phyloP scores from a whole-genome alignment of 2,797 vertebrate genomes.

The Balearica regulorum region DNA sequence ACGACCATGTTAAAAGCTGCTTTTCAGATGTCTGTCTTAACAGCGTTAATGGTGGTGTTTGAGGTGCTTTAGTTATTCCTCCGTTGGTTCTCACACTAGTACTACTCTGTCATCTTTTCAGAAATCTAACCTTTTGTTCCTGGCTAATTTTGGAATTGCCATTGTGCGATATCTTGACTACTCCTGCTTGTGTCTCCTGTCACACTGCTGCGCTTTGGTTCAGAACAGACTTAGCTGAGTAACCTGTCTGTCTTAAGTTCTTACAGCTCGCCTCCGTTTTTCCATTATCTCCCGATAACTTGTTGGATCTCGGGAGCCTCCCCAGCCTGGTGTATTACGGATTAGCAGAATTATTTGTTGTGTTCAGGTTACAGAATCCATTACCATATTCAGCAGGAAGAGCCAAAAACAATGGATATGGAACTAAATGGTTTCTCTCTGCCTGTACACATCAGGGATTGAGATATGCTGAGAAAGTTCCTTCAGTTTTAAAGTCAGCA shows the following conservation, averaged over 20 bases:
- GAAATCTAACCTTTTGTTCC: not conserved
- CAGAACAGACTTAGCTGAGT: not conserved
- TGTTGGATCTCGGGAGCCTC: not conserved
- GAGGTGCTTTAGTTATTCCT: not conserved
- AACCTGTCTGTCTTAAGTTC: not conserved
- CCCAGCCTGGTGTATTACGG: accelerated
- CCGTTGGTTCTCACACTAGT: not conserved
- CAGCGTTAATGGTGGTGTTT: not conserved
- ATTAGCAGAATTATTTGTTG: not conserved
- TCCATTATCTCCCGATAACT: not conserved
- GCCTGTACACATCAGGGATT: not conserved
- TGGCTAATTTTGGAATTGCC: not conserved
- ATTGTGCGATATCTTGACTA: accelerated
- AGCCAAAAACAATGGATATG: not conserved
- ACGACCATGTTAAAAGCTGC: not conserved
- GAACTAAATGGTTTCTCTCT: not conserved
- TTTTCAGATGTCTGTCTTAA: not conserved
- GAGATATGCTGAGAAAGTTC: not conserved
- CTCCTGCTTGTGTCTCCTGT: not conserved
- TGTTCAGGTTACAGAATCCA: not conserved
- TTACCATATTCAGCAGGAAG: not conserved
- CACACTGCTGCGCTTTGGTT: not conserved
- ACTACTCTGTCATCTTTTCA: not conserved
- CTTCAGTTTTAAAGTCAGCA: not conserved
- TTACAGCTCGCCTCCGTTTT: not conserved